These are phyloP conservation scores for Calephelis nemesis DNA, from an alignment of 1,140 invertebrate genomes.

Conservation along the genomic window DNA sequence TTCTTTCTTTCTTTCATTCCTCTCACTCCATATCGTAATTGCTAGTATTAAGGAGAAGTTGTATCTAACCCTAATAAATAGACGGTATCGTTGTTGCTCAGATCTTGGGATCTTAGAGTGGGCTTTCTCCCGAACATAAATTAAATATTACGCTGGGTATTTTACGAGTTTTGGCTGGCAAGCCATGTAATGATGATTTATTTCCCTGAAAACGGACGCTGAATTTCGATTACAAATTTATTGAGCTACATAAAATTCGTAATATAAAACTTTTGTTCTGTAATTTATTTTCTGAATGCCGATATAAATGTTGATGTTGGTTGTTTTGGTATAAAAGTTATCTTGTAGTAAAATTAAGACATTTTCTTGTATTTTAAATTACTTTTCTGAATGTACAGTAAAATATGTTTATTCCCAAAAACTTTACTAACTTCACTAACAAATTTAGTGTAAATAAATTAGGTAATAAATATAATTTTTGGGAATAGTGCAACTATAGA, in stretches of 20 bases:
- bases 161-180: slow-evolving; percentile 6
- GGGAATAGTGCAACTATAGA: no score
- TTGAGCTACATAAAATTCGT: slow-evolving; percentile 5
- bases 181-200: slow-evolving; percentile 12
- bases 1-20: no score
- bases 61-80: slow-evolving; percentile 11
- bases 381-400: no score
- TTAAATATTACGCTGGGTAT: slow-evolving; percentile 9
- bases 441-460: no score
- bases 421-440: no score
- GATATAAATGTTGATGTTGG: no score
- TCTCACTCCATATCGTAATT: no score
- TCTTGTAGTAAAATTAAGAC: no score
- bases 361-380: no score
- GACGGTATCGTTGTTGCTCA: slow-evolving; percentile 8
- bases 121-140: slow-evolving; percentile 8
- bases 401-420: no score
- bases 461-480: no score
- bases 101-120: neutral
- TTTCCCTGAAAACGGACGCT: neutral
- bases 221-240: slow-evolving; percentile 13
- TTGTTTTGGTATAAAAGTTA: no score
- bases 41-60: neutral
- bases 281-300: neutral
- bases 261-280: slow-evolving; percentile 1